Conservation (phyloP, 1,140 invertebrate genomes). For the Cyphomyrmex costatus region DNA sequence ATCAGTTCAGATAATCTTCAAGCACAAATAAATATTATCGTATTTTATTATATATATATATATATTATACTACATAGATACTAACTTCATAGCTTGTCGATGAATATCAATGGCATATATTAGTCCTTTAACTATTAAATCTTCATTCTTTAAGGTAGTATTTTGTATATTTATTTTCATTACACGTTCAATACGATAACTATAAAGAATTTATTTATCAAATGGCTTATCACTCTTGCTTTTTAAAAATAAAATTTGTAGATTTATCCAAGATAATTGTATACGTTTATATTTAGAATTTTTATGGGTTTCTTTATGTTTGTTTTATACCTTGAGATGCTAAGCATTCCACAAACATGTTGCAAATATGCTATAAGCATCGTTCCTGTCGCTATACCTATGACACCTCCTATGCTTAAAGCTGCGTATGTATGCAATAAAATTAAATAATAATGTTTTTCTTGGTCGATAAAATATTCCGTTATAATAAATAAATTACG, state of each 20-base stretch:
- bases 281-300: not conserved
- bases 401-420: too few species aligned
- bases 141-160: not conserved
- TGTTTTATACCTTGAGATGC: not conserved
- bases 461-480: too few species aligned
- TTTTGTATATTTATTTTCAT: not conserved
- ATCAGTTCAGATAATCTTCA: not conserved
- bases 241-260: not conserved
- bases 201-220: slow-evolving; percentile 1
- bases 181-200: slow-evolving; percentile 23
- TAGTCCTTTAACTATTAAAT: not conserved
- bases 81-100: slow-evolving; percentile 27
- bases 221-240: not conserved
- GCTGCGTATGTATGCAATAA: too few species aligned
- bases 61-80: not conserved
- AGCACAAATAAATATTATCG: not conserved
- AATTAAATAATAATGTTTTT: too few species aligned
- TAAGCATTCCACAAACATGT: not conserved
- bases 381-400: not conserved
- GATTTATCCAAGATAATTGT: not conserved
- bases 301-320: not conserved
- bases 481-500: too few species aligned
- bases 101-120: slow-evolving; percentile 28
- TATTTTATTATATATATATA: not conserved
- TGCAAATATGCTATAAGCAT: not conserved